A percentile compares a stretch with the other conserved stretches of the same genome.
Conservation (phyloP, 2,888 invertebrate species). For the Papilio protenor region DNA sequence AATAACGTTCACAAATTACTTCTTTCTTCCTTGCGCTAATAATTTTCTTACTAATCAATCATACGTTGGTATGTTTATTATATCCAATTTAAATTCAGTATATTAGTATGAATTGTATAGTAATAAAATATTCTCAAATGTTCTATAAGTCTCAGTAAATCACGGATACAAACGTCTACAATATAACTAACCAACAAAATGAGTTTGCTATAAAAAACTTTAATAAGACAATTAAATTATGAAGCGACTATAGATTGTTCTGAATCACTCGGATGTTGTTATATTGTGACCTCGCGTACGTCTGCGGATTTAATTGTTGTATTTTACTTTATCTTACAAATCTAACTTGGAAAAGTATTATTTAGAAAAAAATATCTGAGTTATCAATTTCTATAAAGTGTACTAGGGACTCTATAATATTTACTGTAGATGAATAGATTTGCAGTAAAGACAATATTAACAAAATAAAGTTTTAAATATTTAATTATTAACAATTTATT, state of each 20-base stretch:
- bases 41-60: background rate
- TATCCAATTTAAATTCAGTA: background rate
- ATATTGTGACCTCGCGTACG: background rate
- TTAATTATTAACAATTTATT: background rate
- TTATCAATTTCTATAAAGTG: background rate
- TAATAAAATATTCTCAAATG: too few relatives aligned
- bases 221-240: constrained; percentile 3
- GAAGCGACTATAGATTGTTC: background rate
- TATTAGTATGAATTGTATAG: background rate
- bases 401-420: background rate
- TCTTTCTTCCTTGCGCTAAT: background rate
- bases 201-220: constrained; percentile 1
- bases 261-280: background rate
- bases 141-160: too few relatives aligned
- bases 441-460: background rate
- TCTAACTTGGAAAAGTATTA: background rate
- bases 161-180: background rate
- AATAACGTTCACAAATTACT: too few relatives aligned
- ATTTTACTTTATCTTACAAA: background rate
- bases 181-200: background rate
- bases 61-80: background rate
- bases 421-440: background rate
- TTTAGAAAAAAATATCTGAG: background rate
- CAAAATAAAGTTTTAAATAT: background rate
- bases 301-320: background rate